A percentile compares a stretch with the other conserved stretches of the same genome.
Conservation (phyloP, 2,797 vertebrate genomes). For the Caiman crocodilus region DNA sequence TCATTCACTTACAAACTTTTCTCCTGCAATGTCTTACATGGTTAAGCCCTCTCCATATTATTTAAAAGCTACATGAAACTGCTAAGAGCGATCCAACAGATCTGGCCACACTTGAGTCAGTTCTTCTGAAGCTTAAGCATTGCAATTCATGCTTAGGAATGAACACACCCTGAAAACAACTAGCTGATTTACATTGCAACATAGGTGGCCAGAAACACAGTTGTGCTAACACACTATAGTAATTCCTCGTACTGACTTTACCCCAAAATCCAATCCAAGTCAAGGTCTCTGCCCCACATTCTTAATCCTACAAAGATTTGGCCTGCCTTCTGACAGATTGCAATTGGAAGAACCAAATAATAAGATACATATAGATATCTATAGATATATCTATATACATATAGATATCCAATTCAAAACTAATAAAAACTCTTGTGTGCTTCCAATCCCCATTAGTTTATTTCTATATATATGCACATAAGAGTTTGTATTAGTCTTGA, state of each 20-base stretch:
- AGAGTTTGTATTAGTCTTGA: not conserved
- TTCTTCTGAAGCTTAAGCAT: not conserved
- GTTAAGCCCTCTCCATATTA: no score
- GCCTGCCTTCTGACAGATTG: not conserved
- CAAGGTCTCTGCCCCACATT: not conserved
- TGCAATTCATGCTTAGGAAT: not conserved
- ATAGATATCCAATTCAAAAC: no score
- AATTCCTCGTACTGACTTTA: not conserved
- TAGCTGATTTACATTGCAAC: not conserved
- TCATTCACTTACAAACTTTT: no score
- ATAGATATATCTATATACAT: no score
- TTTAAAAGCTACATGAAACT: no score
- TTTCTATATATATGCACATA: not conserved
- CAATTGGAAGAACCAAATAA: not conserved
- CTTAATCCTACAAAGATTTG: not conserved
- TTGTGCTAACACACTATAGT: not conserved
- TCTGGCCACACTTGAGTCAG: not conserved
- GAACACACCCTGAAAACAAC: not conserved
- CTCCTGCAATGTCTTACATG: no score
- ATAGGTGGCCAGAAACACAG: not conserved
- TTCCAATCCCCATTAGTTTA: no score
- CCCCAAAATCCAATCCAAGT: not conserved
- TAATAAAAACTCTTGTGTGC: no score
- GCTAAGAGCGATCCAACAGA: not conserved
- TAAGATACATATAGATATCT: no score